These are phyloP conservation scores for Diplazon laetatorius DNA, from an alignment of 2,888 invertebrate genomes.

Conservation along the genomic window DNA sequence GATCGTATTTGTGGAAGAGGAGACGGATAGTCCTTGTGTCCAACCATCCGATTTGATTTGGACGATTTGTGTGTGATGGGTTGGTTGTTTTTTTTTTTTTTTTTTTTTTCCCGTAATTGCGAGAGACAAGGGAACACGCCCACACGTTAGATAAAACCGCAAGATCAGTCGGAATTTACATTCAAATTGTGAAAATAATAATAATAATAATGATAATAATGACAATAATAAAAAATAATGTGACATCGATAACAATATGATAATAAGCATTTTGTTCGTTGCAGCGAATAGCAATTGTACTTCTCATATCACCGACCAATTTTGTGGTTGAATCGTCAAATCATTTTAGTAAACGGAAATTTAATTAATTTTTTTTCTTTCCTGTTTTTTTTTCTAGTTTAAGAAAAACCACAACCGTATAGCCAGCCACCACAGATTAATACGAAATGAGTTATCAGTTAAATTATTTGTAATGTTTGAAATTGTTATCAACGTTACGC, in stretches of 20 bases:
- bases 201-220: conserved; percentile 28
- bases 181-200: conserved; percentile 51
- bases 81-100: too few species aligned
- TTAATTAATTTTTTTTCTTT: conserved; percentile 20
- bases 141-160: conserved; percentile 79
- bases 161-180: conserved; percentile 76
- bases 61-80: conserved; percentile 59
- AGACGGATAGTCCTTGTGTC: conserved; percentile 86
- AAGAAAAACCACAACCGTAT: conserved; percentile 36
- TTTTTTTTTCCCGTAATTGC: too few species aligned
- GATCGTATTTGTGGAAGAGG: conserved; percentile 87
- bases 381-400: neutral
- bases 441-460: conserved; percentile 4
- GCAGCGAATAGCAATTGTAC: conserved; percentile 6
- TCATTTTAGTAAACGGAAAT: conserved; percentile 31
- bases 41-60: conserved; percentile 79
- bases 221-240: conserved; percentile 42
- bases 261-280: conserved; percentile 19
- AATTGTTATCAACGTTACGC: neutral
- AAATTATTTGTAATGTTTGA: conserved; percentile 30
- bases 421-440: conserved; percentile 60
- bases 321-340: conserved; percentile 66
- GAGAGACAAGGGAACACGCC: conserved; percentile 80
- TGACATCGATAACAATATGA: conserved; percentile 44
- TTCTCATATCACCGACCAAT: conserved; percentile 58